Evolutionary conservation across 2,888 invertebrate genomes (phyloP).

Genomic region (Drosophila mercatorum): DNA sequence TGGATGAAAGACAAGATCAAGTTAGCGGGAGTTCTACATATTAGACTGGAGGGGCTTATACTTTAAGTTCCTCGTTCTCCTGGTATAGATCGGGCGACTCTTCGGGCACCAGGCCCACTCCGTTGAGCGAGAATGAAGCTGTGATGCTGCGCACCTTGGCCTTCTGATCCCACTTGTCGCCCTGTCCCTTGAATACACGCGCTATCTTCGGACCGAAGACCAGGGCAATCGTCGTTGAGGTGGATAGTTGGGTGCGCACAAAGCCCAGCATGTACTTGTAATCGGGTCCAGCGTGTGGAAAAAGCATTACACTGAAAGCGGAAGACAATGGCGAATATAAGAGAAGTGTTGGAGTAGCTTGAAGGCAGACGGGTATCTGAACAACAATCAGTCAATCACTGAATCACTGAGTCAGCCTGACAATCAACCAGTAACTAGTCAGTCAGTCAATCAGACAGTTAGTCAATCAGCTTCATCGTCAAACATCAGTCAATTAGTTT

Average conservation of each 20-base stretch:
- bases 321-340: background rate
- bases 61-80: constrained; percentile 96
- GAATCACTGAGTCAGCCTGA: background rate
- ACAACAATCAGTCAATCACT: background rate
- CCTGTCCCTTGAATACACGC: constrained; percentile 92
- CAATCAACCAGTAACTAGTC: background rate
- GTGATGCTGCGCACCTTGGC: constrained; percentile 93
- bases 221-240: constrained; percentile 88
- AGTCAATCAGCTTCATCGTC: background rate
- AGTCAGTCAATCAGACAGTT: background rate
- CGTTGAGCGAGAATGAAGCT: constrained; percentile 93
- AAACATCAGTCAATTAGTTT: background rate
- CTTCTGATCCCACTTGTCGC: constrained; percentile 95
- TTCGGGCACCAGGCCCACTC: constrained; percentile 93
- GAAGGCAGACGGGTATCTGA: background rate
- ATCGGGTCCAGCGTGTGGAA: constrained; percentile 95
- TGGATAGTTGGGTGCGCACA: constrained; percentile 95
- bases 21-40: background rate
- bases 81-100: constrained; percentile 94
- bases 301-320: constrained; percentile 90
- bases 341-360: background rate
- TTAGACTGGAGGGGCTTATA: constrained; percentile 73
- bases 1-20: no score
- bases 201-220: constrained; percentile 88
- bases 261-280: constrained; percentile 96